Evolutionary conservation across 2,113 vertebrate species (phyloP).

Genomic region (Bettongia penicillata): DNA sequence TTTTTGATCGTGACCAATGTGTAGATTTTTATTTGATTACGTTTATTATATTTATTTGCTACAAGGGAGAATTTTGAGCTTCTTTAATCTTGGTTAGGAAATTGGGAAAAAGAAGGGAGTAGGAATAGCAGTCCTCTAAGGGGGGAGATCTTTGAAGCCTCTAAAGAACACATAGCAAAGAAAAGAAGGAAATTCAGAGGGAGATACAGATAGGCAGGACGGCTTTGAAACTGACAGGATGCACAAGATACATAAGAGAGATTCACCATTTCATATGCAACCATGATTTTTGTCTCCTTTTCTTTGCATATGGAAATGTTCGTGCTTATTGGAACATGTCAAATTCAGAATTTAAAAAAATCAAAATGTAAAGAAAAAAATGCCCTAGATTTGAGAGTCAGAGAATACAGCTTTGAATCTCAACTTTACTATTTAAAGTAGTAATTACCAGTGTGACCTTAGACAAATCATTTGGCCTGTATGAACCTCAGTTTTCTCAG

Average conservation of each 20-base stretch:
- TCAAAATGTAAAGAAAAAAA: neutral
- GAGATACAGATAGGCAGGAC: neutral
- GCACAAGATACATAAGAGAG: neutral
- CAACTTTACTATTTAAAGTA: neutral
- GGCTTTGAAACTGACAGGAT: neutral
- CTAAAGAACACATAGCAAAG: neutral
- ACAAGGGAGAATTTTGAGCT: neutral
- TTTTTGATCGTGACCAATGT: neutral
- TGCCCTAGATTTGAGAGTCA: neutral
- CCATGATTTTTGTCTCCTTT: neutral
- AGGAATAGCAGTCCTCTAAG: neutral
- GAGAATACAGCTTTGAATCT: neutral
- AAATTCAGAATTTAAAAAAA: neutral
- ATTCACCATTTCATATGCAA: neutral
- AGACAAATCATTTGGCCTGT: neutral
- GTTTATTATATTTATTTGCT: neutral
- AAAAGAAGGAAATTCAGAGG: neutral
- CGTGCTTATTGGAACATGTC: neutral
- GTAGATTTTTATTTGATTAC: neutral
- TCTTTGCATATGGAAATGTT: neutral
- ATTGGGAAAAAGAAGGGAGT: neutral
- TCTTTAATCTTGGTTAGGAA: neutral
- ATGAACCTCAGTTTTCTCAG: neutral
- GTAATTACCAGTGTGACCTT: neutral
- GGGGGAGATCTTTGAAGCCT: neutral